Percentiles rank a stretch among this genome's conserved stretches.
These are phyloP conservation scores for Laticauda colubrina DNA, from an alignment of 2,113 vertebrate species.

Conservation along the genomic window DNA sequence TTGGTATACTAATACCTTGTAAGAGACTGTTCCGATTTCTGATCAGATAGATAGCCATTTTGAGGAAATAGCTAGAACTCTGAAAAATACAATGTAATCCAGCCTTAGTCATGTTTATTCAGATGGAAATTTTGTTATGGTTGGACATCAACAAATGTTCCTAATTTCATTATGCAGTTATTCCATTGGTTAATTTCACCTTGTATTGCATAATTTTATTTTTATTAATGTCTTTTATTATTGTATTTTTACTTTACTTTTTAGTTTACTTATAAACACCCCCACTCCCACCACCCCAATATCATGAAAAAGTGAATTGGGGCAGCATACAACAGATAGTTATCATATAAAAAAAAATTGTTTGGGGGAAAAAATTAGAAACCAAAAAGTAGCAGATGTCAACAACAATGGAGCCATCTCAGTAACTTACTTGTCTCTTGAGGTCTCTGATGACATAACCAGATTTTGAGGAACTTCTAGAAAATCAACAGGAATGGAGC, in stretches of 20 bases:
- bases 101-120: not conserved
- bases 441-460: not conserved
- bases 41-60: conserved; percentile 24
- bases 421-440: not conserved
- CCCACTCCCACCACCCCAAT: not conserved
- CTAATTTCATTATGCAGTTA: not conserved
- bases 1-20: conserved; percentile 33
- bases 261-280: too few relatives aligned
- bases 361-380: not conserved
- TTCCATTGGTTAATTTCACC: not conserved
- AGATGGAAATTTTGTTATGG: not conserved
- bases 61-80: not conserved
- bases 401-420: not conserved
- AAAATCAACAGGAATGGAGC: not conserved
- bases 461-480: not conserved
- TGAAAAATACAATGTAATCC: not conserved
- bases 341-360: not conserved
- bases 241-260: too few relatives aligned
- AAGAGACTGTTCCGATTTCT: conserved; percentile 42
- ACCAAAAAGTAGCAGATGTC: not conserved
- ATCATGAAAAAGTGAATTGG: not conserved
- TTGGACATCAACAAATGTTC: not conserved
- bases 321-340: not conserved
- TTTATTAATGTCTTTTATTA: not conserved
- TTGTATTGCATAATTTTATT: not conserved